These are phyloP conservation scores for Patella pellucida DNA, from an alignment of 2,888 invertebrate species.

Conservation along the genomic window DNA sequence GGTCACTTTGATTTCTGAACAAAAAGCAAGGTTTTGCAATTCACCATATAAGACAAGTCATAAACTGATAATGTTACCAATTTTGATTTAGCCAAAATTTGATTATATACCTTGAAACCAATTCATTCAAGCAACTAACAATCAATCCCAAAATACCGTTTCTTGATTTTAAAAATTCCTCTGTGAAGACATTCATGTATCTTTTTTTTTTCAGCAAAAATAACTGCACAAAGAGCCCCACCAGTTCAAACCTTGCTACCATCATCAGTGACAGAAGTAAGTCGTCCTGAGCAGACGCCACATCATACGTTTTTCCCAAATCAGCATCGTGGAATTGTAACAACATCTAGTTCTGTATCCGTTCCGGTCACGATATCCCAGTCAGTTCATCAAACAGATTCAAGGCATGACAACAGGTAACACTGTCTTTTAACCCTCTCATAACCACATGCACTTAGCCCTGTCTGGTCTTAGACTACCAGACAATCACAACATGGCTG, in stretches of 20 bases:
- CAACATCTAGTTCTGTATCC: slow-evolving; percentile 32
- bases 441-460: too few relatives aligned
- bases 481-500: too few relatives aligned
- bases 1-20: background rate
- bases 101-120: too few relatives aligned
- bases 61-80: too few relatives aligned
- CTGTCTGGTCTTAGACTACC: too few relatives aligned
- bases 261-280: slow-evolving; percentile 24
- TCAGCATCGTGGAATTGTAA: slow-evolving; percentile 35
- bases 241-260: slow-evolving; percentile 24
- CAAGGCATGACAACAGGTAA: slow-evolving; percentile 22
- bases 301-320: slow-evolving; percentile 37
- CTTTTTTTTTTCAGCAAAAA: slow-evolving; percentile 50
- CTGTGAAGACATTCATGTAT: background rate
- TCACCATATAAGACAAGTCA: background rate
- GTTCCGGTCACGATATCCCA: slow-evolving; percentile 22
- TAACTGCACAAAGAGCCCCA: slow-evolving; percentile 52
- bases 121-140: too few relatives aligned
- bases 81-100: too few relatives aligned
- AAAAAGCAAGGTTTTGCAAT: slow-evolving; percentile 18
- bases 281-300: slow-evolving; percentile 29
- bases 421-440: background rate
- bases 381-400: slow-evolving; percentile 10
- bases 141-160: too few relatives aligned
- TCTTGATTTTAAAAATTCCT: too few relatives aligned